phyloP scores from a whole-genome alignment of 1,140 invertebrate species.

The Acyrthosiphon pisum region DNA sequence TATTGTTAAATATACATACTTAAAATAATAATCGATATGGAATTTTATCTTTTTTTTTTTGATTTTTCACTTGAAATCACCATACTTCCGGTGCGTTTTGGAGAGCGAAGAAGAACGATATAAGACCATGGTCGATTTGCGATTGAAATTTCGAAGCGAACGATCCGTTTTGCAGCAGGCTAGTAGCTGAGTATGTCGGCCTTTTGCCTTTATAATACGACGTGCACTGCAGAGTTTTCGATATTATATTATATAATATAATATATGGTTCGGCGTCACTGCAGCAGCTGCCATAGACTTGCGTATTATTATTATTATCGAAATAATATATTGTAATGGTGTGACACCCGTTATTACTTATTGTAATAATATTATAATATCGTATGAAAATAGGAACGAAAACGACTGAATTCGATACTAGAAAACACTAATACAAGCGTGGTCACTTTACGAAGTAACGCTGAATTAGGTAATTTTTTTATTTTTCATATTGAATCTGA shows the following conservation, averaged over 20 bases:
- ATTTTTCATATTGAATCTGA: too few relatives aligned
- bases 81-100: background rate
- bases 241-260: conserved; percentile 3
- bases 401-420: background rate
- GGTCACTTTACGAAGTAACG: too few relatives aligned
- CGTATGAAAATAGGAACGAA: background rate
- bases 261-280: background rate
- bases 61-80: background rate
- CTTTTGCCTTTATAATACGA: too few relatives aligned
- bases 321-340: conserved; percentile 5
- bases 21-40: background rate
- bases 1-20: background rate
- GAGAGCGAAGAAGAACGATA: background rate
- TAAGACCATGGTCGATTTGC: background rate
- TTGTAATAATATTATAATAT: background rate
- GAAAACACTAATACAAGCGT: background rate
- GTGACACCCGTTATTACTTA: background rate
- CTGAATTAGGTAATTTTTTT: too few relatives aligned
- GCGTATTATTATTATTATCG: background rate
- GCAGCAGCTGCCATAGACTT: background rate
- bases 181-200: background rate
- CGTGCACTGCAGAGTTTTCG: background rate
- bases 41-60: background rate
- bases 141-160: background rate
- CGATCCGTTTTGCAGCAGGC: background rate